Evolutionary conservation across 2,888 invertebrate species (phyloP).

Genomic region (Muschampia plurimacula): DNA sequence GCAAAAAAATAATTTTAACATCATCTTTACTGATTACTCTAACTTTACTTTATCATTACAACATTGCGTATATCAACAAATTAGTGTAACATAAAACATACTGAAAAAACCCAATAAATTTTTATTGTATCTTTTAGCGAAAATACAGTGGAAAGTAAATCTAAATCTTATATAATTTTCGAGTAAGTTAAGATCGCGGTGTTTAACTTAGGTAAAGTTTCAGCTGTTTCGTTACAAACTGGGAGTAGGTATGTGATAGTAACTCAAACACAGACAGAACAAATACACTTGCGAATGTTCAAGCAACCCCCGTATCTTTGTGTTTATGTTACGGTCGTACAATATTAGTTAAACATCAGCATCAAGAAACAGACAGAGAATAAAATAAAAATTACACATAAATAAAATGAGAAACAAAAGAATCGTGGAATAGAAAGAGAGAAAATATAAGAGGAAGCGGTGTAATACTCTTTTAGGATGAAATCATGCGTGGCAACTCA

Average conservation of each 20-base stretch:
- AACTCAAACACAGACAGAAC: slow-evolving; percentile 33
- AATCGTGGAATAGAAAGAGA: no score
- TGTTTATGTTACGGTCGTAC: slow-evolving; percentile 11
- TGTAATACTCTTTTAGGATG: no score
- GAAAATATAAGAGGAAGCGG: no score
- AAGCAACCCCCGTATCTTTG: slow-evolving; percentile 11
- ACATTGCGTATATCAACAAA: no score
- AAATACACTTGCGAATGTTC: slow-evolving; percentile 16
- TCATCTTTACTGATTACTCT: no score
- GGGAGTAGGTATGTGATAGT: background rate
- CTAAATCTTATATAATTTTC: slow-evolving; percentile 19
- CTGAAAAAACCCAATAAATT: no score
- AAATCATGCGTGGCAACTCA: no score
- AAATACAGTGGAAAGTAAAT: background rate
- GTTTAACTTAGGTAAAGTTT: slow-evolving; percentile 21
- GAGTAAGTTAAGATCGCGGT: slow-evolving; percentile 15
- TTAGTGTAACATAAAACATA: no score
- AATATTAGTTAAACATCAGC: background rate
- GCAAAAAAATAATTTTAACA: no score
- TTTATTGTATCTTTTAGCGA: background rate
- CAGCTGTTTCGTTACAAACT: slow-evolving; percentile 7
- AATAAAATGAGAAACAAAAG: no score
- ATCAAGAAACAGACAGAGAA: background rate
- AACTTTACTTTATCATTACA: no score
- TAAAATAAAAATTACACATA: background rate